Evolutionary conservation across 2,888 invertebrate species (phyloP).

Genomic region (Ectemnius continuus): DNA sequence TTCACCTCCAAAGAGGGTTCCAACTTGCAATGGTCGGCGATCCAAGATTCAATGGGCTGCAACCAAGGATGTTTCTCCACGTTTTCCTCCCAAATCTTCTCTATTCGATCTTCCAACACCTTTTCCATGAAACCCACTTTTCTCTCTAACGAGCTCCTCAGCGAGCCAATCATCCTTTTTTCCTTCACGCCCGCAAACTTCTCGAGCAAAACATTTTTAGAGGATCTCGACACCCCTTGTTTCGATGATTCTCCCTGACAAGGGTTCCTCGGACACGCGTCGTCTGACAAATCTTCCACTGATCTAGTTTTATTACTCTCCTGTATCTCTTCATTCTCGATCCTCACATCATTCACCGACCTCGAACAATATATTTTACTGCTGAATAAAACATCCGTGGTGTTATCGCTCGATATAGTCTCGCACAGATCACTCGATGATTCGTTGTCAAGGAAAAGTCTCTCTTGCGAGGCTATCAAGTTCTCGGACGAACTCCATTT

Average conservation of each 20-base stretch:
- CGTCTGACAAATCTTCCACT: not conserved
- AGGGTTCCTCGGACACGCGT: not conserved
- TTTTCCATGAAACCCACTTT: constrained; percentile 59
- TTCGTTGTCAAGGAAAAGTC: not conserved
- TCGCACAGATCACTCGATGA: constrained; percentile 8
- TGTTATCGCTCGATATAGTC: constrained; percentile 5
- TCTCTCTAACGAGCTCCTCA: constrained; percentile 49
- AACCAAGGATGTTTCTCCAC: constrained; percentile 69
- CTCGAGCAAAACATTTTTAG: not conserved
- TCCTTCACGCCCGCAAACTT: constrained; percentile 30
- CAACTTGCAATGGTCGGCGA: constrained; percentile 54
- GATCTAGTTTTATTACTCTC: not conserved
- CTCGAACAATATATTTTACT: not conserved
- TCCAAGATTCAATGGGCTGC: constrained; percentile 68
- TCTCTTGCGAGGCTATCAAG: constrained; percentile 9
- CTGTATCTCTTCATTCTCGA: not conserved
- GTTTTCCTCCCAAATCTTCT: constrained; percentile 64
- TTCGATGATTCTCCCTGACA: not conserved
- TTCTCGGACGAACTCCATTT: constrained; percentile 42
- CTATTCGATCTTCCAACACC: constrained; percentile 61
- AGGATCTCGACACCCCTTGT: no score
- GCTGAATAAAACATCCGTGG: not conserved
- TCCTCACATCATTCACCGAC: not conserved
- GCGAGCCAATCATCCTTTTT: constrained; percentile 31
- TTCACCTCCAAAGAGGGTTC: constrained; percentile 39